Percentiles rank a stretch among this genome's conserved stretches.
These are phyloP conservation scores for Drosophila bocqueti DNA, from an alignment of 1,140 invertebrate genomes.

Conservation along the genomic window DNA sequence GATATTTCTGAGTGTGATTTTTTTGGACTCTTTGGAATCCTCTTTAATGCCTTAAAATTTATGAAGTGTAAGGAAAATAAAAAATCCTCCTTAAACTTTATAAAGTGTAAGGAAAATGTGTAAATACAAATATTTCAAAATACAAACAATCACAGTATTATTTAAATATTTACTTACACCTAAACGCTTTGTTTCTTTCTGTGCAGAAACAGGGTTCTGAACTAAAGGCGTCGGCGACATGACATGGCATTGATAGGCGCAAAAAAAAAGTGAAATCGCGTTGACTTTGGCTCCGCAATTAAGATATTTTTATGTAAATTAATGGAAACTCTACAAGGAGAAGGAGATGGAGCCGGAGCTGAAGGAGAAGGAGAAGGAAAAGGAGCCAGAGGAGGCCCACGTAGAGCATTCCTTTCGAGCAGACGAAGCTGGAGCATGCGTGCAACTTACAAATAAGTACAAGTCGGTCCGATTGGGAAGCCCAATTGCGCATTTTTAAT, in stretches of 20 bases:
- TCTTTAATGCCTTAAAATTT: background rate
- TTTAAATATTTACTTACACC: background rate
- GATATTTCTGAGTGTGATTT: background rate
- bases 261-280: slow-evolving; percentile 29
- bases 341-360: slow-evolving; percentile 3
- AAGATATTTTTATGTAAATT: slow-evolving; percentile 83
- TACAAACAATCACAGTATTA: background rate
- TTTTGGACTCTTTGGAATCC: background rate
- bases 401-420: slow-evolving; percentile 4
- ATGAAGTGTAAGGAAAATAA: background rate
- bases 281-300: slow-evolving; percentile 56
- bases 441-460: slow-evolving; percentile 82
- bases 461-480: slow-evolving; percentile 49
- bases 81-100: background rate
- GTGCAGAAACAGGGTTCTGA: background rate
- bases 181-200: background rate
- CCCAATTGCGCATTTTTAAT: slow-evolving; percentile 82
- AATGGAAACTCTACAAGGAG: slow-evolving; percentile 50
- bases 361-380: slow-evolving; percentile 1
- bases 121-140: background rate
- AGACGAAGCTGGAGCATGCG: slow-evolving; percentile 50
- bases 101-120: background rate
- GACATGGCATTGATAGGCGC: slow-evolving; percentile 73
- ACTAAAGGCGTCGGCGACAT: slow-evolving; percentile 63
- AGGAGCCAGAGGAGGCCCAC: background rate